Conservation (phyloP, 2,888 invertebrate species). For the Tiliacea citrago region DNA sequence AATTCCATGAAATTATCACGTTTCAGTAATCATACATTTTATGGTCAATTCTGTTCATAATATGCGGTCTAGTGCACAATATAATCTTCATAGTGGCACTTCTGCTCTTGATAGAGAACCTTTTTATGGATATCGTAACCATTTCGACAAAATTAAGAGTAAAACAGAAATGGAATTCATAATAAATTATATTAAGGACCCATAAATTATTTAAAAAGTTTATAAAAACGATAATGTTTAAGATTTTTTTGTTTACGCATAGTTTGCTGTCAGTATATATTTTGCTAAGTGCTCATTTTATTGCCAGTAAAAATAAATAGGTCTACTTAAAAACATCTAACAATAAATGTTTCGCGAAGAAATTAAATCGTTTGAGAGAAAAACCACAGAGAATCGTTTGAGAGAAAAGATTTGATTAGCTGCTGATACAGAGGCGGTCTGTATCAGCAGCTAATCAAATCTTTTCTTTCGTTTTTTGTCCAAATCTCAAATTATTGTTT, state of each 20-base stretch:
- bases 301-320: slow-evolving; percentile 49
- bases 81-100: slow-evolving; percentile 37
- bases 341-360: slow-evolving; percentile 35
- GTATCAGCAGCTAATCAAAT: neutral
- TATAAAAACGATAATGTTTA: slow-evolving; percentile 15
- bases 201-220: slow-evolving; percentile 19
- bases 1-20: slow-evolving; percentile 58
- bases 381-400: slow-evolving; percentile 41
- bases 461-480: slow-evolving; percentile 16
- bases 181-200: neutral
- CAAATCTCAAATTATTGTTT: slow-evolving; percentile 8
- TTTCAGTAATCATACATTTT: slow-evolving; percentile 62
- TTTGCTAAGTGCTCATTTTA: slow-evolving; percentile 37
- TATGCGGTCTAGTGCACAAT: slow-evolving; percentile 24
- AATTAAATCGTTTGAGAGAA: slow-evolving; percentile 48
- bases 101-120: slow-evolving; percentile 27
- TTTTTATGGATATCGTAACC: slow-evolving; percentile 32
- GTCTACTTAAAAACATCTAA: slow-evolving; percentile 9
- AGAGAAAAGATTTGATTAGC: slow-evolving; percentile 25
- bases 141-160: slow-evolving; percentile 6
- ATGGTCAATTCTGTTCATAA: slow-evolving; percentile 54
- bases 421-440: no score
- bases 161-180: neutral
- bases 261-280: slow-evolving; percentile 32
- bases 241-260: slow-evolving; percentile 19